Conservation (phyloP, 2,797 vertebrate species). For the Microcaecilia unicolor region DNA sequence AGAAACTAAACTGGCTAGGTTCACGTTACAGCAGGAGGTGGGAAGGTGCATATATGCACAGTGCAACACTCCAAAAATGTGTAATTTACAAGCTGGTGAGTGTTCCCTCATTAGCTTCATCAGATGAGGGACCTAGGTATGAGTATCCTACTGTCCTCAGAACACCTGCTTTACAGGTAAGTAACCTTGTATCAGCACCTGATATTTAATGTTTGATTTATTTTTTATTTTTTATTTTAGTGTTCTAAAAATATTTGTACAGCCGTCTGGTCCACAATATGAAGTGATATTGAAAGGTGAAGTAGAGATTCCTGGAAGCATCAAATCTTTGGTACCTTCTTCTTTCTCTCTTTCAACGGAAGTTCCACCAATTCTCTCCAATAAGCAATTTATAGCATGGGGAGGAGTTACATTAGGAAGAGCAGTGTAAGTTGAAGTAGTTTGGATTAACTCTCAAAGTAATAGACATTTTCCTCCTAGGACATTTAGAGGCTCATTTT, state of each 20-base stretch:
- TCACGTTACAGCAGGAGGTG: no score
- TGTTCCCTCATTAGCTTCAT: no score
- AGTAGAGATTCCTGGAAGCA: slow-evolving; percentile 27
- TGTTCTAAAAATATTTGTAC: slow-evolving; percentile 80
- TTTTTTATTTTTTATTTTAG: slow-evolving; percentile 47
- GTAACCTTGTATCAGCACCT: no score
- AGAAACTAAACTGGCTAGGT: no score
- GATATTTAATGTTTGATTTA: neutral
- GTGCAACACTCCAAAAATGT: no score
- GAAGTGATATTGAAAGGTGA: slow-evolving; percentile 81
- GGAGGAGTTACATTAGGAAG: slow-evolving; percentile 81
- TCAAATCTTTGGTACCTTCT: slow-evolving; percentile 17
- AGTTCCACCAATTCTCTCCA: slow-evolving; percentile 83
- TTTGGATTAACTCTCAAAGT: no score
- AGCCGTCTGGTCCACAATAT: slow-evolving; percentile 88
- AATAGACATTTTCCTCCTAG: neutral
- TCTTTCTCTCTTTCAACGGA: slow-evolving; percentile 34
- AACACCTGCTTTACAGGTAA: no score
- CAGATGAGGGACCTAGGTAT: no score
- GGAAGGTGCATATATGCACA: no score
- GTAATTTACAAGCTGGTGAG: no score
- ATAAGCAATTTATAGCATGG: slow-evolving; percentile 90
- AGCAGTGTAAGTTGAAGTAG: slow-evolving; percentile 70
- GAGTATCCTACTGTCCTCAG: no score
- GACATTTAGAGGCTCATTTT: no score